Percentiles rank a stretch among this genome's conserved stretches.
Conservation (phyloP, 2,797 vertebrate species). For the Emys orbicularis region DNA sequence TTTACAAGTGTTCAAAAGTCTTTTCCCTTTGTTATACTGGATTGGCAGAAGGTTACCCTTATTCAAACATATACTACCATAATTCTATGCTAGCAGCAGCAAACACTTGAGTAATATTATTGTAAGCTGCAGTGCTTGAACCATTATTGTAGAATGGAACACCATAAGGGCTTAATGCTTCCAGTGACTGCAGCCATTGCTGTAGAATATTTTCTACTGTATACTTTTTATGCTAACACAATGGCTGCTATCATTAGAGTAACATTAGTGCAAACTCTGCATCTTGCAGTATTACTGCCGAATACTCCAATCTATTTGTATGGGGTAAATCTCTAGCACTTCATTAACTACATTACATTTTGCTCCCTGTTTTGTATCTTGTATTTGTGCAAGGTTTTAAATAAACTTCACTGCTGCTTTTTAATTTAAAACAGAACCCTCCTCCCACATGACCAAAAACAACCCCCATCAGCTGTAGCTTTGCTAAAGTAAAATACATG, state of each 20-base stretch:
- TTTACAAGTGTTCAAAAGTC: neutral
- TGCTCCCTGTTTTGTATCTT: neutral
- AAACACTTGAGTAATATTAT: neutral
- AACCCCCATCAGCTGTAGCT: neutral
- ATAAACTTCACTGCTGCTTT: neutral
- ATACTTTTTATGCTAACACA: neutral
- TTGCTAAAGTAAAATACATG: neutral
- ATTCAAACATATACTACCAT: neutral
- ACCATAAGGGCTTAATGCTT: neutral
- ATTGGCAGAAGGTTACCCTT: neutral
- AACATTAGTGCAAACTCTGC: neutral
- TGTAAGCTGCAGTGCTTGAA: neutral
- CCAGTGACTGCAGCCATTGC: neutral
- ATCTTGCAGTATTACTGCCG: neutral
- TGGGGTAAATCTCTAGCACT: neutral
- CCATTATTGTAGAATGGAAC: neutral
- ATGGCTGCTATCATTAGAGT: neutral
- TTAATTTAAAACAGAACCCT: neutral
- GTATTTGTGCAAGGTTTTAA: neutral
- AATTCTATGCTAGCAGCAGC: neutral
- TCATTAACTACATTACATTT: neutral
- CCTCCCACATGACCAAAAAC: neutral
- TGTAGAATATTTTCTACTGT: neutral
- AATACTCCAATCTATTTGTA: fast-evolving
- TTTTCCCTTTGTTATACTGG: neutral